Conservation (phyloP, 2,888 invertebrate genomes). For the Cheilosia grossa region DNA sequence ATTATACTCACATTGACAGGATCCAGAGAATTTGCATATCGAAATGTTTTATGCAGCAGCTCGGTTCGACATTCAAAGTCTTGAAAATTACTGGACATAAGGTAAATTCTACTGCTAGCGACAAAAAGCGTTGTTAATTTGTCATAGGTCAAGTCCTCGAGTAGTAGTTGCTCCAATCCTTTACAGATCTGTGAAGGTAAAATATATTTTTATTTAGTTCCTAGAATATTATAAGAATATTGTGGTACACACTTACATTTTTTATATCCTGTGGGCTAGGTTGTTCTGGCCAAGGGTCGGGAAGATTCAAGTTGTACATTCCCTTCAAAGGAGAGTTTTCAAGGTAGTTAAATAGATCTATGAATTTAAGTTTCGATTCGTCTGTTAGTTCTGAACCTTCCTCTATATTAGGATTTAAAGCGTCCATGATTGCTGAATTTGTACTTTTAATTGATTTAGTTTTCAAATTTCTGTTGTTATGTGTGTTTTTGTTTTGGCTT, state of each 20-base stretch:
- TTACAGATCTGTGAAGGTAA: constrained; percentile 85
- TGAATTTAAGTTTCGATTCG: constrained; percentile 26
- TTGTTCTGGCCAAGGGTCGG: constrained; percentile 9
- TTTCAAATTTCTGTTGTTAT: constrained; percentile 7
- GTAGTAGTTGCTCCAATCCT: constrained; percentile 66
- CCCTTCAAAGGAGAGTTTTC: constrained; percentile 42
- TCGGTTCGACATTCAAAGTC: constrained; percentile 76
- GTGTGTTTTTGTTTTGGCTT: constrained; percentile 25
- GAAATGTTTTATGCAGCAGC: constrained; percentile 76
- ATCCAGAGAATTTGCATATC: constrained; percentile 76
- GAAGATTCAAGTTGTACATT: constrained; percentile 31
- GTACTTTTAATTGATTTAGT: not conserved
- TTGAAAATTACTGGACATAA: constrained; percentile 45
- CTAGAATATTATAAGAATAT: no score
- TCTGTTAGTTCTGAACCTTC: constrained; percentile 28
- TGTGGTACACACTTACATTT: constrained; percentile 7
- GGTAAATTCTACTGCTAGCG: constrained; percentile 64
- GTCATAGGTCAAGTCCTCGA: constrained; percentile 76
- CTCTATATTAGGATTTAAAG: not conserved
- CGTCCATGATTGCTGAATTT: constrained; percentile 20
- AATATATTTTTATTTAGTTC: not conserved
- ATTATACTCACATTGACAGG: constrained; percentile 76
- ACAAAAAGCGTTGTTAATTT: constrained; percentile 76
- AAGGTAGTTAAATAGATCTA: constrained; percentile 31
- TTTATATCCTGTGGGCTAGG: constrained; percentile 30